phyloP scores from a whole-genome alignment of 2,797 vertebrate species.

The Peromyscus nudipes region DNA sequence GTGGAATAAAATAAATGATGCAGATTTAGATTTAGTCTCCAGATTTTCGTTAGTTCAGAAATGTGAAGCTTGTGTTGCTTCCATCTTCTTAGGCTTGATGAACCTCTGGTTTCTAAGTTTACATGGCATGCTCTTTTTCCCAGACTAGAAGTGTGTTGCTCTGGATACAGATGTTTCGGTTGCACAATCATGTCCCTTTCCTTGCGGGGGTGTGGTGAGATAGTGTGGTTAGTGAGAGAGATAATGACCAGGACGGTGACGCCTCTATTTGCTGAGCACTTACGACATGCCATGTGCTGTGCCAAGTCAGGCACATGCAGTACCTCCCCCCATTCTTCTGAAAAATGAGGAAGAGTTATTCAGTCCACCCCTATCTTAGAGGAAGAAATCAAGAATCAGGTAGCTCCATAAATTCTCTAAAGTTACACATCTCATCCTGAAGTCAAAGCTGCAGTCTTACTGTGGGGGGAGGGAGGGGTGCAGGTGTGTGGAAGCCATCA shows the following conservation, averaged over 20 bases:
- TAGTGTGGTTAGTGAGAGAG: background rate
- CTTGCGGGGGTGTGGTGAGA: background rate
- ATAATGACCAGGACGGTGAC: background rate
- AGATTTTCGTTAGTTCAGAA: background rate
- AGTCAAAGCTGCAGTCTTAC: background rate
- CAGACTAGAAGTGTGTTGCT: background rate
- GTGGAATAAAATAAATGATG: background rate
- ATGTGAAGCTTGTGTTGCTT: background rate
- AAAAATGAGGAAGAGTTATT: background rate
- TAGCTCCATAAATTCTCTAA: background rate
- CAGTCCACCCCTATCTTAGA: background rate
- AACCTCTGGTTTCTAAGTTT: background rate
- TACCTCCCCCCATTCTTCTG: background rate
- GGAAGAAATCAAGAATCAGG: background rate
- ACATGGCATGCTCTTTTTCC: background rate
- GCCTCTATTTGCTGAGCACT: background rate
- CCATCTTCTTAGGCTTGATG: background rate
- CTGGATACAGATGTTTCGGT: background rate
- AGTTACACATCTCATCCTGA: background rate
- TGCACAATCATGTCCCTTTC: background rate
- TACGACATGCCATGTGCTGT: background rate
- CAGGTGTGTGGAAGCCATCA: background rate
- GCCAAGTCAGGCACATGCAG: background rate
- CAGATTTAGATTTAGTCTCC: background rate
- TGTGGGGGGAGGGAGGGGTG: no score